Evolutionary conservation across 2,797 vertebrate genomes (phyloP).

Genomic region (Bucorvus abyssinicus): DNA sequence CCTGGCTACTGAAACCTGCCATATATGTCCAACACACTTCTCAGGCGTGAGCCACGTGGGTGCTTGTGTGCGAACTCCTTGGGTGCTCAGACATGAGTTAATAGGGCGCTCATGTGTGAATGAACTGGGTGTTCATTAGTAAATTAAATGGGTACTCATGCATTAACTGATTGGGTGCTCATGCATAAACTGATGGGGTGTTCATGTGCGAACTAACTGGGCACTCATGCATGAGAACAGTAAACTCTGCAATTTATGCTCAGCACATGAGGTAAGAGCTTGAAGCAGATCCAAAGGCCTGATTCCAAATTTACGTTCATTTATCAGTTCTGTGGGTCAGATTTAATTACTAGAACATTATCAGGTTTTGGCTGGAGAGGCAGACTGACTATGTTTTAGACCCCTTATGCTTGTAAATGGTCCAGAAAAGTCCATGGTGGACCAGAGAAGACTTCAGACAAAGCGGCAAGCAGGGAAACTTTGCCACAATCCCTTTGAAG

Average conservation of each 20-base stretch:
- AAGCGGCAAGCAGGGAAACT: not conserved
- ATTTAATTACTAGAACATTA: not conserved
- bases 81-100: not conserved
- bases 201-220: not conserved
- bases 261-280: not conserved
- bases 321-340: not conserved
- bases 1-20: not conserved
- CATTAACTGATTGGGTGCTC: not conserved
- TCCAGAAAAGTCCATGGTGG: not conserved
- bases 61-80: not conserved
- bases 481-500: not conserved
- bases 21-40: not conserved
- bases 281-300: not conserved
- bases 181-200: not conserved
- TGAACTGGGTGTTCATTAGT: not conserved
- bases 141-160: not conserved
- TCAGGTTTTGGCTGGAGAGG: not conserved
- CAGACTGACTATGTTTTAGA: not conserved
- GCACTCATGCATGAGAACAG: not conserved
- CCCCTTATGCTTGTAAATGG: not conserved
- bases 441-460: not conserved
- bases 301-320: not conserved
- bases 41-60: not conserved
- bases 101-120: not conserved
- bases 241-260: not conserved